A percentile compares a stretch with the other conserved stretches of the same genome.
These are phyloP conservation scores for Mesoligia furuncula DNA, from an alignment of 2,888 invertebrate species.

Conservation along the genomic window DNA sequence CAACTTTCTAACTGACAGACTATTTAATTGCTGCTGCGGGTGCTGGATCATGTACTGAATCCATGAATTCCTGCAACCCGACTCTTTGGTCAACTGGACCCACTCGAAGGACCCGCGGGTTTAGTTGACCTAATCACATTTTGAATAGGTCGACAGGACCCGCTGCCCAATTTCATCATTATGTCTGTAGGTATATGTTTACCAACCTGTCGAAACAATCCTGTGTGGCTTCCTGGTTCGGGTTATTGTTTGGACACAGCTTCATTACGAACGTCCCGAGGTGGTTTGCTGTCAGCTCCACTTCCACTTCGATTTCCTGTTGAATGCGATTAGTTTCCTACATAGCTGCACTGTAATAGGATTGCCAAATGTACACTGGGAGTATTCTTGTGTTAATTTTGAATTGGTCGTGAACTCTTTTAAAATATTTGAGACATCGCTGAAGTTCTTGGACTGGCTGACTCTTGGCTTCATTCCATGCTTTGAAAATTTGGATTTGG, in stretches of 20 bases:
- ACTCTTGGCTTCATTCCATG: not conserved
- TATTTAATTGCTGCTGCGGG: too few species aligned
- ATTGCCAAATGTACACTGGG: slow-evolving; percentile 15
- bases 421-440: not conserved
- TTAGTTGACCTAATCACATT: too few species aligned
- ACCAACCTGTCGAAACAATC: slow-evolving; percentile 94
- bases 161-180: too few species aligned
- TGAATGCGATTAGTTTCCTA: slow-evolving; percentile 44
- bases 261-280: slow-evolving; percentile 96
- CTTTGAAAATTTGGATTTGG: not conserved
- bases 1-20: too few species aligned
- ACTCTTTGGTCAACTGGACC: too few species aligned
- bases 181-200: not conserved
- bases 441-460: not conserved
- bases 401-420: not conserved
- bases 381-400: not conserved
- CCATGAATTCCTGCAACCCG: too few species aligned
- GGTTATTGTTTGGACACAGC: slow-evolving; percentile 96
- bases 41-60: too few species aligned
- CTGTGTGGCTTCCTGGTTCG: slow-evolving; percentile 94
- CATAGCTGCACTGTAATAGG: slow-evolving; percentile 17
- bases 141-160: too few species aligned
- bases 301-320: slow-evolving; percentile 95
- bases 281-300: slow-evolving; percentile 97
- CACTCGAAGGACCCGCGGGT: too few species aligned